Evolutionary conservation across 1,140 invertebrate species (phyloP).

Genomic region (Trichomalopsis sarcophagae): DNA sequence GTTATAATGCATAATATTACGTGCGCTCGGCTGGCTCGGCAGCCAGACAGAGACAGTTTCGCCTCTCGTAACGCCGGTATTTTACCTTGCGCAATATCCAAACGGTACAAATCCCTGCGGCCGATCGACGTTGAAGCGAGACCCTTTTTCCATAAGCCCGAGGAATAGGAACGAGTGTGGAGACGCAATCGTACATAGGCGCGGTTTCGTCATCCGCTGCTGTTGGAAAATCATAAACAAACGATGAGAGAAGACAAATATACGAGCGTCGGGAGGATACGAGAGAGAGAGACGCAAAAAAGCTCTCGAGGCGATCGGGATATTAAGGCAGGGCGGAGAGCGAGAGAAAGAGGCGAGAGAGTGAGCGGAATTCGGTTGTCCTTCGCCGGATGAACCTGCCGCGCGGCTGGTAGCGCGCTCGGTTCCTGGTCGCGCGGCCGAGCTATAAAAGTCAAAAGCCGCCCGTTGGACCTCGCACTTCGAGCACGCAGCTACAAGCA

Average conservation of each 20-base stretch:
- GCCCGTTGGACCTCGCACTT: constrained; percentile 34
- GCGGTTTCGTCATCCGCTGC: no score
- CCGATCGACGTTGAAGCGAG: no score
- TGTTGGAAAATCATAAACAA: no score
- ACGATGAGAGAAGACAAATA: background rate
- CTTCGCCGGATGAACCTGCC: constrained; percentile 55
- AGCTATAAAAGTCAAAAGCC: constrained; percentile 65
- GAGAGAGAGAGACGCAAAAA: background rate
- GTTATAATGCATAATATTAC: background rate
- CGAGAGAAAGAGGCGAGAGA: background rate
- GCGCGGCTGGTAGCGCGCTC: background rate
- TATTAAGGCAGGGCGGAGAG: background rate
- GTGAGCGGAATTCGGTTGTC: constrained; percentile 61
- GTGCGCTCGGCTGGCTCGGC: no score
- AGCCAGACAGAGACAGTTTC: no score
- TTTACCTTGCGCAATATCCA: background rate
- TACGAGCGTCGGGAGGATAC: no score
- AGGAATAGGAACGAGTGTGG: no score
- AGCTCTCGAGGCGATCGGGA: constrained; percentile 3
- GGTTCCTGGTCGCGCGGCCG: constrained; percentile 59
- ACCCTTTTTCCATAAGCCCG: no score
- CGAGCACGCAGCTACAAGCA: constrained; percentile 52
- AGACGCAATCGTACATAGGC: no score
- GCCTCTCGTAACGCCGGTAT: no score
- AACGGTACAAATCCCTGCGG: no score